Evolutionary conservation across 2,113 vertebrate species (phyloP), one percentile per base, ranked within the genome.

Genomic region (Megaceryle maxima): DNA sequence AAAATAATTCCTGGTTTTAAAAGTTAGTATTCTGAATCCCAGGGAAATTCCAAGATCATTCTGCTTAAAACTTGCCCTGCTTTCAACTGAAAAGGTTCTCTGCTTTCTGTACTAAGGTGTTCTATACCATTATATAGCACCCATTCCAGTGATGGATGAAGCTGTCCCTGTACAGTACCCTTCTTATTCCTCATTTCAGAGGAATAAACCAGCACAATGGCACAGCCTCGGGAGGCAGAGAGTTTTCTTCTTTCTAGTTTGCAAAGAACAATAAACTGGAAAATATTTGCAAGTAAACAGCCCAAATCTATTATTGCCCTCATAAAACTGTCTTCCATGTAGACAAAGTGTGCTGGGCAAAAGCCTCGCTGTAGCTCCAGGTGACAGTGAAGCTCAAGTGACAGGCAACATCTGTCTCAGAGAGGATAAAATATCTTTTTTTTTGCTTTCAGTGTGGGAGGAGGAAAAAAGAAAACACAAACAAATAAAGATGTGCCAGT

Each of bases 231-330:
- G 60, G 37, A 92, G 19, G 21, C 63, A 63, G 29, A 59, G 44
- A 16, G 21, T 15, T 72, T 80, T 46, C 74, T 22, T 72, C 48
- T 16, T 95, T 31, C 68, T 39, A 22, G 21, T 78, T 63, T 81
- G 68, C 64, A 90, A 81, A n/a, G 48, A 83, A 86, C 9, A 90
- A 87, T 76, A 66, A 86, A 41, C 13, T 41, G 41, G 41, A 74
- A 94, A 88, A 70, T 86, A 92, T 35, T 77, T 90, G 63, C 86
- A 94, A 93, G 53, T 44, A 74, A 80, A 79, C 48, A 90, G 68
- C 41, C 92, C 57, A 35, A 35, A 90, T 87, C 62, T 37, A 85
- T 91, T 44, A 44, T 91, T 44, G 44, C 26, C 13, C 9, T 88
- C 46, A 57, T 67, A 63, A 53, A 83, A 59, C 51, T 66, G n/a